phyloP scores from a whole-genome alignment of 2,888 invertebrate species.

The Acanthopleura granulata region DNA sequence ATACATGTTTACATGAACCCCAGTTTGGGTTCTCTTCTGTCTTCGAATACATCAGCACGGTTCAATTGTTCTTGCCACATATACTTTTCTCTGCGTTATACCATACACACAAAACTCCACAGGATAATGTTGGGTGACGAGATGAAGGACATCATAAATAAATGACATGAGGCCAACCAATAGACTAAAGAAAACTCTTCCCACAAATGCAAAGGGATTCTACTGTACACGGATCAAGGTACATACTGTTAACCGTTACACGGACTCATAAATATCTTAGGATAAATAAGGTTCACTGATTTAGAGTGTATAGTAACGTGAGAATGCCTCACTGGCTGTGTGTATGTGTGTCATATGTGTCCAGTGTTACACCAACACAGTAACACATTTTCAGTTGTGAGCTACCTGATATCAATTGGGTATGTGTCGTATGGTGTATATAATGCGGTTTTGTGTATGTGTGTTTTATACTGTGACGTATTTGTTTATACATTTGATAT shows the following conservation, averaged over 20 bases:
- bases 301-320: neutral
- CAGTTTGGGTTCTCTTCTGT: neutral
- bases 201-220: neutral
- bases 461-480: too few relatives aligned
- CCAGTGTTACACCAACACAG: too few relatives aligned
- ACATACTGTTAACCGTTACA: conserved; percentile 13
- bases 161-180: conserved; percentile 2
- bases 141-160: conserved; percentile 11
- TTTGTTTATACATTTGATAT: too few relatives aligned
- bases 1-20: conserved; percentile 13
- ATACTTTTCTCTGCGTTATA: conserved; percentile 16
- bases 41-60: conserved; percentile 4
- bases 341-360: too few relatives aligned
- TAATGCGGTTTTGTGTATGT: too few relatives aligned
- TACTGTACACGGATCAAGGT: neutral
- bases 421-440: too few relatives aligned
- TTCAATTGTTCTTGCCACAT: conserved; percentile 8
- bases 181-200: neutral
- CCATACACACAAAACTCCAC: conserved; percentile 3
- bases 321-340: neutral
- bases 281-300: conserved; percentile 16
- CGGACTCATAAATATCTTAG: conserved; percentile 12
- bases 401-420: too few relatives aligned
- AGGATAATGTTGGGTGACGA: neutral
- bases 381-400: too few relatives aligned